Evolutionary conservation across 1,140 invertebrate species (phyloP).

Genomic region (Maniola jurtina): DNA sequence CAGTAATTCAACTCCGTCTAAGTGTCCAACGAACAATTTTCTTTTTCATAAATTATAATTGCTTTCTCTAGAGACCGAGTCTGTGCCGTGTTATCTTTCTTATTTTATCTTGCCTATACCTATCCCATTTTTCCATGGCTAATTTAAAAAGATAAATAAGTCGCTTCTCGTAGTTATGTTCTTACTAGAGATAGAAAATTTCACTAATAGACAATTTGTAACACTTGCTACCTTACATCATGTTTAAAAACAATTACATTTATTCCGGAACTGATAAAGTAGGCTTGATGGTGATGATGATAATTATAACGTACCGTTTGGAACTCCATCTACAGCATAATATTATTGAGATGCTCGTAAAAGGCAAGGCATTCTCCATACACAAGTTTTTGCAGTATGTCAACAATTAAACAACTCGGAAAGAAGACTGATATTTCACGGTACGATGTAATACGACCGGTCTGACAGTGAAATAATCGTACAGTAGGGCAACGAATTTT

Average conservation of each 20-base stretch:
- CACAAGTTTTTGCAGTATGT: slow-evolving; percentile 21
- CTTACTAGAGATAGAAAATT: too few species aligned
- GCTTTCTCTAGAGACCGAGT: neutral
- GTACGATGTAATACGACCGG: neutral
- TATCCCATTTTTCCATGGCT: too few species aligned
- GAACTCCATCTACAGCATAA: neutral
- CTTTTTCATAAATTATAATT: too few species aligned
- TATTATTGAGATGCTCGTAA: neutral
- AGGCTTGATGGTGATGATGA: too few species aligned
- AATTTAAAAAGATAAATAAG: too few species aligned
- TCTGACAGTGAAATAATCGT: neutral
- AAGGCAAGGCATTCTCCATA: neutral
- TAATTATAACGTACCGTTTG: too few species aligned
- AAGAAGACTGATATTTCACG: slow-evolving; percentile 20
- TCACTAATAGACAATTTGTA: too few species aligned
- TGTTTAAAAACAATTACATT: too few species aligned
- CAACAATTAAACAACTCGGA: slow-evolving; percentile 25
- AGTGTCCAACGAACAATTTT: neutral
- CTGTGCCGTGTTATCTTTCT: slow-evolving; percentile 1
- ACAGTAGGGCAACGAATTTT: neutral
- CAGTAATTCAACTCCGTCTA: neutral
- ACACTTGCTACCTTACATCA: too few species aligned
- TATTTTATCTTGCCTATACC: neutral
- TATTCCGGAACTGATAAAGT: too few species aligned
- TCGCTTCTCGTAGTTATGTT: too few species aligned